A percentile compares a stretch with the other conserved stretches of the same genome.
Evolutionary conservation across 2,888 invertebrate genomes (phyloP).

Genomic region (Nomada hirtipes): DNA sequence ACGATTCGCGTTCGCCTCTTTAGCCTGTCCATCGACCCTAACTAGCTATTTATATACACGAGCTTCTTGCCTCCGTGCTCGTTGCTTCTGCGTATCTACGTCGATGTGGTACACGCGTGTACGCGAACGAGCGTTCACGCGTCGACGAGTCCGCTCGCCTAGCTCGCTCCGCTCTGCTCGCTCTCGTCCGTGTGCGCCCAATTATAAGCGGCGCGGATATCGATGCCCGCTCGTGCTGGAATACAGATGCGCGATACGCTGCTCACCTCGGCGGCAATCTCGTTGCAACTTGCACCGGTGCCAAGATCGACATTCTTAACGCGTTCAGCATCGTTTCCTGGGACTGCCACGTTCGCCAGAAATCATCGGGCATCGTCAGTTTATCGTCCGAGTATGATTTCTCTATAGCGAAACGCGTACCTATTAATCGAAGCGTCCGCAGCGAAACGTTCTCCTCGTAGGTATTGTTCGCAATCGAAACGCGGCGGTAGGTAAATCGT

Average conservation of each 20-base stretch:
- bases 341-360: too few relatives aligned
- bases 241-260: constrained; percentile 27
- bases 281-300: constrained; percentile 5
- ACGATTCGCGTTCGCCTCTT: constrained; percentile 75
- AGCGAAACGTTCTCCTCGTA: background rate
- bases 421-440: too few relatives aligned
- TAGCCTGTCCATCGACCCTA: constrained; percentile 81
- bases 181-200: constrained; percentile 35
- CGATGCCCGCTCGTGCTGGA: constrained; percentile 32
- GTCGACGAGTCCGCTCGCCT: constrained; percentile 22
- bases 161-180: constrained; percentile 4
- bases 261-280: background rate
- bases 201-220: constrained; percentile 55
- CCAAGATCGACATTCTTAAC: background rate
- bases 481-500: constrained; percentile 3
- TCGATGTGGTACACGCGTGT: constrained; percentile 49
- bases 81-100: constrained; percentile 59
- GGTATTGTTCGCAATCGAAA: background rate
- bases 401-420: too few relatives aligned
- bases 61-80: constrained; percentile 68
- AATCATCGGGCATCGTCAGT: too few relatives aligned
- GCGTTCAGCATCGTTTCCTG: background rate
- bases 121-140: constrained; percentile 33
- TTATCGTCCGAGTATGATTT: too few relatives aligned
- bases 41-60: constrained; percentile 81